phyloP scores from a whole-genome alignment of 1,140 invertebrate species.

The Drosophila santomea region DNA sequence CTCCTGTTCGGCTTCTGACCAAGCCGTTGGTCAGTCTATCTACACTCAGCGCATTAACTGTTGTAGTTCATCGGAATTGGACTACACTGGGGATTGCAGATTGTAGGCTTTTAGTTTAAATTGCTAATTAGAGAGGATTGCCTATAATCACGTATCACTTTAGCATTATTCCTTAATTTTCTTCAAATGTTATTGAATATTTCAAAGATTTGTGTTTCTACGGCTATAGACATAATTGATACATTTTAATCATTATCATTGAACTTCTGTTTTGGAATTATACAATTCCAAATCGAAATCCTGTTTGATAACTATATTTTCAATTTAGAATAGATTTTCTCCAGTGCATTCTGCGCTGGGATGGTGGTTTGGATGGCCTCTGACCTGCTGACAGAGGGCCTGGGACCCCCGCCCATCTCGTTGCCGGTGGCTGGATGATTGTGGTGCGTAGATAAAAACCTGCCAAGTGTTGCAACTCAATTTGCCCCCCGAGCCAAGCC shows the following conservation, averaged over 20 bases:
- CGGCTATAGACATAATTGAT: too few species aligned
- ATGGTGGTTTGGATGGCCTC: conserved; percentile 26
- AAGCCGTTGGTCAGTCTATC: conserved; percentile 31
- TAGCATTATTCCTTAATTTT: too few species aligned
- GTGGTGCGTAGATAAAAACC: conserved; percentile 82
- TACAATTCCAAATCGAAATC: too few species aligned
- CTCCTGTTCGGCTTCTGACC: conserved; percentile 30
- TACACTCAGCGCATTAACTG: conserved; percentile 28
- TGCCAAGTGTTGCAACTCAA: conserved; percentile 83
- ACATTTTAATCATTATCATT: too few species aligned
- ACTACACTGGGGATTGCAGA: background rate
- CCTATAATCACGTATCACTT: too few species aligned
- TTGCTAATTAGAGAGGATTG: too few species aligned
- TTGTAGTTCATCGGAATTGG: conserved; percentile 4
- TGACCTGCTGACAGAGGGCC: conserved; percentile 40
- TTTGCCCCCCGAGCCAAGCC: conserved; percentile 44
- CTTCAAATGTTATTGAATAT: too few species aligned
- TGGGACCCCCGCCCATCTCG: conserved; percentile 7
- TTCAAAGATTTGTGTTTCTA: background rate
- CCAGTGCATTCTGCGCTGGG: conserved; percentile 17
- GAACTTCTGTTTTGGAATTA: too few species aligned
- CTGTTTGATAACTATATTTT: too few species aligned
- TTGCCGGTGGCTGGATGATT: conserved; percentile 51
- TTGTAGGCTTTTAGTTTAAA: too few species aligned
- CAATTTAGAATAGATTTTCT: background rate